Base-by-base conservation (phyloP, 1,140 invertebrate species). In the Stegodyphus dumicola region DNA sequence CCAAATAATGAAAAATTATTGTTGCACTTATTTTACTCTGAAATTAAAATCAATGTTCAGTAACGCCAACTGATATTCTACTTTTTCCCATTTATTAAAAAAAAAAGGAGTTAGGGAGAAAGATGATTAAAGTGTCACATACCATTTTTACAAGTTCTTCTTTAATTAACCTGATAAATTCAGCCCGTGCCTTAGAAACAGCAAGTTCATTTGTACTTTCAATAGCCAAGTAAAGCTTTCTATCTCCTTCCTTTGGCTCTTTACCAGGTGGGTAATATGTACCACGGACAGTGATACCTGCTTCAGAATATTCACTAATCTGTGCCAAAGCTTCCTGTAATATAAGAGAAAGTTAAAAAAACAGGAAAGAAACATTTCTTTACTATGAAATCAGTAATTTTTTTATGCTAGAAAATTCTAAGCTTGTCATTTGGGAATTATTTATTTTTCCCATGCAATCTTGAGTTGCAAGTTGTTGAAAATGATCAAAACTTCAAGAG, bases 271-370 rank as follows among this genome's bases (percentile, higher is more conserved):
- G 95, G 73, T 97, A 97, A 90, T 97, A 99, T 0, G 98, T 99
- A n/a, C 99, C 99, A 56, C 98, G 93, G 0, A 99, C 98, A 0
- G 98, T 99, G 48, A 99, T 95, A 71, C 98, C 98, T 5, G 98
- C 98, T 91, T 99, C 99, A 0, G 98, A 99, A 91, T 99, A 99
- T 90, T 99, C 99, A 33, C 96, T 97, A 88, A 99, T 99, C 89
- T 99, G 97, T 2, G 97, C 97, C 76, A 99, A 91, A 2, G 98
- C 97, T 92, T 99, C 98, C 94, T 95, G 91, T 6, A 90, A 91
- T 81, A 76, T 86, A 87, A 88, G 83, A 65, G 52, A 51, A n/a
- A 65, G 33, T 15, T 81, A 69, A 86, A 33, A 33, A 33, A 33
- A 33, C 1, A 33, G 33, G 33, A 33, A 33, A 33, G 33, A 33